phyloP scores from a whole-genome alignment of 1,140 invertebrate genomes.

The Elysia chlorotica region DNA sequence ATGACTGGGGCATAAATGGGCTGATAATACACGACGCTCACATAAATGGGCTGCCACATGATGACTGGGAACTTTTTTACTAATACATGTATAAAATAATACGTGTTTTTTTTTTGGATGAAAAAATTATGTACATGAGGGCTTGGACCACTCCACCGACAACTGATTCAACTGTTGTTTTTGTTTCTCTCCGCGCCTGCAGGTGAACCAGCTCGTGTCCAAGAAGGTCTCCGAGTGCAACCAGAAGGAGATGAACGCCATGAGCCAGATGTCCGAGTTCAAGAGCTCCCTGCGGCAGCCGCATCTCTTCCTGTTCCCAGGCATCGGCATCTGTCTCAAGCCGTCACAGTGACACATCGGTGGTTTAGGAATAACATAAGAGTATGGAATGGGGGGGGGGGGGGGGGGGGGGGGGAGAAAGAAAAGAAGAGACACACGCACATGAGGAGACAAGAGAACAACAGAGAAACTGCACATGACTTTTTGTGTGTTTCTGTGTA shows the following conservation, averaged over 20 bases:
- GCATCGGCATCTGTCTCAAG: conserved; percentile 32
- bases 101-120: too few species aligned
- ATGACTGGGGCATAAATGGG: too few species aligned
- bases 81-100: too few species aligned
- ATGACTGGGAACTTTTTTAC: too few species aligned
- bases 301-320: conserved; percentile 54
- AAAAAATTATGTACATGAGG: too few species aligned
- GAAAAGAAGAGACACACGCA: not conserved
- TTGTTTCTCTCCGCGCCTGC: not conserved
- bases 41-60: too few species aligned
- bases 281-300: conserved; percentile 51
- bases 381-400: not conserved
- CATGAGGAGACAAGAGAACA: not conserved
- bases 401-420: not conserved
- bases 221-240: conserved; percentile 48
- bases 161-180: too few species aligned
- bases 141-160: too few species aligned
- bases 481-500: too few species aligned
- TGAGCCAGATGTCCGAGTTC: conserved; percentile 56
- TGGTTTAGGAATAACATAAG: not conserved
- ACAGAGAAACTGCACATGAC: not conserved
- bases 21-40: too few species aligned
- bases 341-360: not conserved
- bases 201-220: conserved; percentile 53
- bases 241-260: conserved; percentile 46